Evolutionary conservation across 2,888 invertebrate species (phyloP).

Genomic region (Argyra leucocephala): DNA sequence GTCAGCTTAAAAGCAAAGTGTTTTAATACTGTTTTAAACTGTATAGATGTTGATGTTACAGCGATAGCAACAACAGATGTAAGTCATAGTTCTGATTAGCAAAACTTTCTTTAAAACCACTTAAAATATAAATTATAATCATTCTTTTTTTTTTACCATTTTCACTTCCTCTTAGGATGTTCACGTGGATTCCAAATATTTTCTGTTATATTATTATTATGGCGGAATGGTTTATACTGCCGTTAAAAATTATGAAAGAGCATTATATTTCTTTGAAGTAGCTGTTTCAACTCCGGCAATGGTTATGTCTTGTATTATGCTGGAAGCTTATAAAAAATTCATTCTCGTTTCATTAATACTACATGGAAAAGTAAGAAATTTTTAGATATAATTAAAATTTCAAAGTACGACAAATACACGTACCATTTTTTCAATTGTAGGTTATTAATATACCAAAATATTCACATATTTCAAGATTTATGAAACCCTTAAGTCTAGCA

Average conservation of each 20-base stretch:
- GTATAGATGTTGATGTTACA: slow-evolving; percentile 82
- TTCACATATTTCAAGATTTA: slow-evolving; percentile 74
- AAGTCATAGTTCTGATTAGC: slow-evolving; percentile 27
- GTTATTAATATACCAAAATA: slow-evolving; percentile 72
- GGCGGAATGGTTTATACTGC: slow-evolving; percentile 96
- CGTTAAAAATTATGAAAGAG: slow-evolving; percentile 83
- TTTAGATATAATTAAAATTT: not conserved
- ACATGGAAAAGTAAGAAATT: slow-evolving; percentile 69
- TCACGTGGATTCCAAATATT: slow-evolving; percentile 57
- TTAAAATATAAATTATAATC: slow-evolving; percentile 10
- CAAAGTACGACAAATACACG: not conserved
- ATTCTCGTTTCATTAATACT: slow-evolving; percentile 83
- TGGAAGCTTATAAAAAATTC: slow-evolving; percentile 95
- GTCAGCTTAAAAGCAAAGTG: slow-evolving; percentile 83
- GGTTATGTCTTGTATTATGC: slow-evolving; percentile 92
- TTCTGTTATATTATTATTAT: slow-evolving; percentile 90
- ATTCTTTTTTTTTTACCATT: slow-evolving; percentile 16
- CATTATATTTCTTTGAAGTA: slow-evolving; percentile 91
- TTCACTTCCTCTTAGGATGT: slow-evolving; percentile 49
- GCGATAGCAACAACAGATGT: slow-evolving; percentile 77
- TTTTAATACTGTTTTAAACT: slow-evolving; percentile 80
- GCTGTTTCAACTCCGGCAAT: slow-evolving; percentile 89
- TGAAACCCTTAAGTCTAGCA: slow-evolving; percentile 73
- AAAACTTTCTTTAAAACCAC: slow-evolving; percentile 2
- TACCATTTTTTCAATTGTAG: slow-evolving; percentile 31